A percentile compares a stretch with the other conserved stretches of the same genome.
Conservation (phyloP, 2,113 vertebrate species). For the Dicerorhinus sumatrensis region DNA sequence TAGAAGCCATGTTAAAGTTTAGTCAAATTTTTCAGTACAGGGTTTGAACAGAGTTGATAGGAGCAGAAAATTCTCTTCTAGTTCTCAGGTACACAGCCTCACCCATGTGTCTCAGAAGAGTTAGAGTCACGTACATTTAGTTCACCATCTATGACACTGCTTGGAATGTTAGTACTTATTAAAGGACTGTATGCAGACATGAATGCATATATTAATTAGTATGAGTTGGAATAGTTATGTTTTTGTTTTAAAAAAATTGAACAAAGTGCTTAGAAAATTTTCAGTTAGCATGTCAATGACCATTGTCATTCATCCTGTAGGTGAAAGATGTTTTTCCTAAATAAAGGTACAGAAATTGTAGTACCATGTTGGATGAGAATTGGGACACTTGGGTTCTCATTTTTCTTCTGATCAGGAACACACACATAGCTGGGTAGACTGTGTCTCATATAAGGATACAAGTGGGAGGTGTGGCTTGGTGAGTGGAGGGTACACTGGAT, state of each 20-base stretch:
- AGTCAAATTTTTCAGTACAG: not conserved
- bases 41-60: not conserved
- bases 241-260: not conserved
- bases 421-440: rapidly evolving
- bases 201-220: not conserved
- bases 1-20: not conserved
- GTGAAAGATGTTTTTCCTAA: not conserved
- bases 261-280: not conserved
- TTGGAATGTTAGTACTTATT: not conserved
- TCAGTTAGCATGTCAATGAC: not conserved
- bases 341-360: not conserved
- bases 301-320: not conserved
- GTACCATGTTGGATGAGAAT: not conserved
- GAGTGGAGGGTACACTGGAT: not conserved
- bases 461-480: not conserved
- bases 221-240: not conserved
- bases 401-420: not conserved
- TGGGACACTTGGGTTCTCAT: not conserved
- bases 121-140: not conserved
- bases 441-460: not conserved
- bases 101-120: not conserved
- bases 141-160: not conserved
- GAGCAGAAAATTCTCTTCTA: not conserved
- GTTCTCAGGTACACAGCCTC: not conserved
- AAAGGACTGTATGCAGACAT: not conserved